Evolutionary conservation across 2,797 vertebrate species (phyloP), one percentile per base, ranked within the genome.

Genomic region (Lerista edwardsae): DNA sequence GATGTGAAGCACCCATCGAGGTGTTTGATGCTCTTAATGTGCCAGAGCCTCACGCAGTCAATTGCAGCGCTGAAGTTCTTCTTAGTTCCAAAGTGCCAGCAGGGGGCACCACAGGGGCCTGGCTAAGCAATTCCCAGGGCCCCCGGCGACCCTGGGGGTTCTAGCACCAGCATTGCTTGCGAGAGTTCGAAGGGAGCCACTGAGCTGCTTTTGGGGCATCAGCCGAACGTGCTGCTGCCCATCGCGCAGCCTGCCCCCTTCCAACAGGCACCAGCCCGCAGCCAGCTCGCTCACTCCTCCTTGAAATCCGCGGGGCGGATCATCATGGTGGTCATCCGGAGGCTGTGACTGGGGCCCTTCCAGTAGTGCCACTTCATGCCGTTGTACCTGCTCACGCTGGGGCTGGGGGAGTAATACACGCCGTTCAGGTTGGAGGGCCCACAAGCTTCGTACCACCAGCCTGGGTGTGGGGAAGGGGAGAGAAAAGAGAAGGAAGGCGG

Each of bases 301-400:
- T 89, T 96, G 91, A 97, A 97, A 84, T 95, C 95, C 47, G 92
- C 87, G 0, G 97, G 96, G 4, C 97, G 96, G 84, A 97, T 95
- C 97, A 97, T 97, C 97, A 97, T 97, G 64, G 95, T 95, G 2
- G 97, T 95, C 94, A 88, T 91, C 67, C 94, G 96, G 41, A 96
- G 93, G 84, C 95, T 96, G 84, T 97, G 92, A 89, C 95, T 96
- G 0, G 97, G 97, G 12, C 97, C 97, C 86, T 97, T 98, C 97
- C 97, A 98, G 55, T 97, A 97, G 91, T 97, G 97, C 97, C 97
- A 98, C 91, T 98, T 97, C 41, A 98, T 97, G 55, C 97, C 96
- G 15, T 97, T 98, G 95, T 97, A 97, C 84, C 95, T 96, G 64
- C 96, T 91, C 41, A 94, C 94, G 1, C 86, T 96, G 84, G 96